Evolutionary conservation across 2,797 vertebrate genomes (phyloP).

Genomic region (Lepidocolaptes lacrymiger): DNA sequence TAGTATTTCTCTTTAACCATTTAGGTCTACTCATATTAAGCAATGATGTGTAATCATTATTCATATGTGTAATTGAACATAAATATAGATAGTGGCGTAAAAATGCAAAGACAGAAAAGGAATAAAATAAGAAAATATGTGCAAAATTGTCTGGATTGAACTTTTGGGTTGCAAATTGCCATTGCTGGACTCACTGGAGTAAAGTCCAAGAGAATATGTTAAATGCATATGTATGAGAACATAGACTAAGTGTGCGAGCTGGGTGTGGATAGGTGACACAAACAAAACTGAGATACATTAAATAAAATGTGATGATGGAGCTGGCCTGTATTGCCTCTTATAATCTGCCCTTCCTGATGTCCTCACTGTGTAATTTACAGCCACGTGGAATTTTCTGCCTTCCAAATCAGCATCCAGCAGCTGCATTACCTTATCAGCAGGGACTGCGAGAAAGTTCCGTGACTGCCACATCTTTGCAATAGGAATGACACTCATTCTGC

Average conservation of each 20-base stretch:
- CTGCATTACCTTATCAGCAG: background rate
- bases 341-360: background rate
- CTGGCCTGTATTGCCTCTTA: background rate
- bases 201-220: background rate
- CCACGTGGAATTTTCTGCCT: background rate
- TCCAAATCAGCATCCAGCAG: background rate
- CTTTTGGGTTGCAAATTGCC: background rate
- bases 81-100: background rate
- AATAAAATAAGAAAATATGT: background rate
- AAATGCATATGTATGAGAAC: background rate
- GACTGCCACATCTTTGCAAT: background rate
- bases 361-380: background rate
- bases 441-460: background rate
- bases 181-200: background rate
- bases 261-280: background rate
- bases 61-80: background rate
- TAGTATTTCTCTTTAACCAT: background rate
- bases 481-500: background rate
- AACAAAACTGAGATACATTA: background rate
- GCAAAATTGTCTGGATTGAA: background rate
- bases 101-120: background rate
- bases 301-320: background rate
- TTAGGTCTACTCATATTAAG: background rate
- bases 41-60: background rate
- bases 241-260: background rate